A percentile compares a stretch with the other conserved stretches of the same genome.
These are phyloP conservation scores for Entomobrya multifasciata DNA, from an alignment of 2,888 invertebrate species.

Conservation along the genomic window DNA sequence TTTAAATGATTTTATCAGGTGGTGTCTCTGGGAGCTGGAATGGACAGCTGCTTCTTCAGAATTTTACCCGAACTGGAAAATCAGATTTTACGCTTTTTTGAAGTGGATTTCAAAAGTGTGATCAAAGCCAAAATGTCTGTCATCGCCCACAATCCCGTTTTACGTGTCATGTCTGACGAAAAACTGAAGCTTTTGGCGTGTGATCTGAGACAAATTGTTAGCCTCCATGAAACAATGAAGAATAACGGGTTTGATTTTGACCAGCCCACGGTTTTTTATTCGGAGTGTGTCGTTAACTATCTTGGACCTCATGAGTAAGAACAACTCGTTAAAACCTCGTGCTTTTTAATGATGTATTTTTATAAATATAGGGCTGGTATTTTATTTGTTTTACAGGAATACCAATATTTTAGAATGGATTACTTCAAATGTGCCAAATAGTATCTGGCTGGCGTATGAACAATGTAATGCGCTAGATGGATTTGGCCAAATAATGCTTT, in stretches of 20 bases:
- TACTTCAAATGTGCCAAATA: constrained; percentile 73
- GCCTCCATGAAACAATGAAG: constrained; percentile 67
- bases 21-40: constrained; percentile 77
- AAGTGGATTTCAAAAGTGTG: constrained; percentile 77
- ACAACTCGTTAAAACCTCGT: too few species aligned
- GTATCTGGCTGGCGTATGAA: constrained; percentile 78
- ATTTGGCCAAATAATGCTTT: constrained; percentile 78
- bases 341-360: not conserved
- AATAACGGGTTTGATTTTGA: constrained; percentile 74
- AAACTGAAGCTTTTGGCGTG: constrained; percentile 72
- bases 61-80: constrained; percentile 72
- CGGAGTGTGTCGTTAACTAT: constrained; percentile 79
- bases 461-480: constrained; percentile 77
- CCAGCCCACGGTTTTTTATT: constrained; percentile 77
- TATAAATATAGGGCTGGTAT: not conserved
- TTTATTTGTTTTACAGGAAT: constrained; percentile 24
- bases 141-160: constrained; percentile 67
- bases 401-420: constrained; percentile 76
- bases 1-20: constrained; percentile 71
- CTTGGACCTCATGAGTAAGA: constrained; percentile 76
- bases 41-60: constrained; percentile 78
- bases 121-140: constrained; percentile 73
- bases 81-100: constrained; percentile 73
- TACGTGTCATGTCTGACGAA: constrained; percentile 69
- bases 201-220: constrained; percentile 72